A percentile compares a stretch with the other conserved stretches of the same genome.
These are phyloP conservation scores for Theretra japonica DNA, from an alignment of 2,888 invertebrate species.

Conservation along the genomic window DNA sequence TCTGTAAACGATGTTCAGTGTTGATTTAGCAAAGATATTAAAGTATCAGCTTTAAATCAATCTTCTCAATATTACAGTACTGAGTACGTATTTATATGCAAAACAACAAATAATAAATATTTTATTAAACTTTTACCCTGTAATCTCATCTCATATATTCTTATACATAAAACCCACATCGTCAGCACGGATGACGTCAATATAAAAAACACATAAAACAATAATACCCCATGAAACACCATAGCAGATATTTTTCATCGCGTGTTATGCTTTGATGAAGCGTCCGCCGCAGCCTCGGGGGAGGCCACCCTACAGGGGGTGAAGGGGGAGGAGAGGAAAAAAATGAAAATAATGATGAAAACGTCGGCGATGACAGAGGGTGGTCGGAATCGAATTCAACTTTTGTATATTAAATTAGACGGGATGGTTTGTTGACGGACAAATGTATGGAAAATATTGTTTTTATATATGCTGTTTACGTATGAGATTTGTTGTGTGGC, in stretches of 20 bases:
- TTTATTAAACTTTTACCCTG: not conserved
- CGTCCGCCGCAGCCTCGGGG: slow-evolving; percentile 47
- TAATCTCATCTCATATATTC: not conserved
- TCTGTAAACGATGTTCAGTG: no score
- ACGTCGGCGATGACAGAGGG: slow-evolving; percentile 36
- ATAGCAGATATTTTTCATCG: slow-evolving; percentile 23
- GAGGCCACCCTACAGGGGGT: slow-evolving; percentile 42
- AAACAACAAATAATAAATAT: not conserved
- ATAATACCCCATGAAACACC: slow-evolving; percentile 26
- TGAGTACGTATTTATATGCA: not conserved
- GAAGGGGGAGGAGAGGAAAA: slow-evolving; percentile 44
- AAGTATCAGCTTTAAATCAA: no score
- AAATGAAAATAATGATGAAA: slow-evolving; percentile 56
- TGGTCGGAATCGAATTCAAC: slow-evolving; percentile 26
- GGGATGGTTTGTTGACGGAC: slow-evolving; percentile 6
- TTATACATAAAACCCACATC: slow-evolving; percentile 1
- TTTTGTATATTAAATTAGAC: slow-evolving; percentile 23
- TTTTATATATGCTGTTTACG: not conserved
- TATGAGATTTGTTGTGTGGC: not conserved
- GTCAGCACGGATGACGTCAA: not conserved
- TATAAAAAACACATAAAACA: slow-evolving; percentile 22
- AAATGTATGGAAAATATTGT: not conserved
- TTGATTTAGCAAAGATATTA: no score
- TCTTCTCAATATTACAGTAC: no score
- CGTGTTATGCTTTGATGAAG: slow-evolving; percentile 60